A percentile compares a stretch with the other conserved stretches of the same genome.
Conservation (phyloP, 2,888 invertebrate genomes). For the Nebria brevicollis region DNA sequence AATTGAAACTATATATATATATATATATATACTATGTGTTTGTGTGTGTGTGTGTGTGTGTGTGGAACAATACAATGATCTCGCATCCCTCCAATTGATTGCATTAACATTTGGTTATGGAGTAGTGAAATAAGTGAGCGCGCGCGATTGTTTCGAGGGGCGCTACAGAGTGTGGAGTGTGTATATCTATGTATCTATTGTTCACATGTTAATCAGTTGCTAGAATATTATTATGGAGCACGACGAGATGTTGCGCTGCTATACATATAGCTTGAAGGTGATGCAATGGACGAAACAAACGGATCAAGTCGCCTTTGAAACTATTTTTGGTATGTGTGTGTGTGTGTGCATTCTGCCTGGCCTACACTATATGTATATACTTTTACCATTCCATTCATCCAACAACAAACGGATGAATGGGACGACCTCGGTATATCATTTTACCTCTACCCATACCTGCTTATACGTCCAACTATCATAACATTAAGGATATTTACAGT, state of each 20-base stretch:
- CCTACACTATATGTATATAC: neutral
- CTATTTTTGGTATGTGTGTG: neutral
- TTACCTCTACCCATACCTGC: too few species aligned
- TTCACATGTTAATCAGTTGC: constrained; percentile 40
- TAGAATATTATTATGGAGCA: neutral
- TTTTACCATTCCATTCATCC: neutral
- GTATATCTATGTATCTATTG: constrained; percentile 23
- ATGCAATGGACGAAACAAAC: neutral
- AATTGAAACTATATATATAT: constrained; percentile 52
- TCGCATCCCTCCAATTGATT: constrained; percentile 40
- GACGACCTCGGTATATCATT: constrained; percentile 1
- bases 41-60: constrained; percentile 18
- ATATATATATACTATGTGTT: neutral
- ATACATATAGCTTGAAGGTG: neutral
- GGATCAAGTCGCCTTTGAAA: neutral
- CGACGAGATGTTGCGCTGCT: neutral
- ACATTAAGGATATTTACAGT: too few species aligned
- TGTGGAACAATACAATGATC: constrained; percentile 27
- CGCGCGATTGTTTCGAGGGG: neutral
- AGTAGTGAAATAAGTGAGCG: neutral
- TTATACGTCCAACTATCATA: too few species aligned
- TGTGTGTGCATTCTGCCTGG: neutral
- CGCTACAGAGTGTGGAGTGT: neutral
- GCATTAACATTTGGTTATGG: constrained; percentile 44
- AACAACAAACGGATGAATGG: neutral